Conservation (phyloP, 2,113 vertebrate species). For the Oceanites oceanicus region DNA sequence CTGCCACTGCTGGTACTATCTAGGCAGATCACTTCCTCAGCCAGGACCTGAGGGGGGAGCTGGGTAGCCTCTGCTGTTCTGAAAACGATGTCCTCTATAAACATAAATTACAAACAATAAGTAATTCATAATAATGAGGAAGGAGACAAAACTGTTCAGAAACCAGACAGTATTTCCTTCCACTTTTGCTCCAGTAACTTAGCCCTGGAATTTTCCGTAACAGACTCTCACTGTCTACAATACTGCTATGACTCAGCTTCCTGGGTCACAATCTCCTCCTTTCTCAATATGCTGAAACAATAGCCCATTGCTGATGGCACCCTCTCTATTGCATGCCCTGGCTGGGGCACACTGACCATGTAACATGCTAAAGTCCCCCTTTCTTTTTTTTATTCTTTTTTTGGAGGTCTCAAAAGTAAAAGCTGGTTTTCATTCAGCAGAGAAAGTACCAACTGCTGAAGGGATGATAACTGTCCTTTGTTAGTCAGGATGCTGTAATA, state of each 20-base stretch:
- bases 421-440: neutral
- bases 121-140: conserved; percentile 45
- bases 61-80: conserved; percentile 85
- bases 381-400: neutral
- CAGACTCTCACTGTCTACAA: conserved; percentile 54
- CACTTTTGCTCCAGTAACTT: conserved; percentile 35
- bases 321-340: neutral
- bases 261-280: conserved; percentile 23
- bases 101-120: conserved; percentile 47
- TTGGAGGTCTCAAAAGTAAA: neutral
- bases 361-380: neutral
- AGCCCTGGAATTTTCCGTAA: conserved; percentile 61
- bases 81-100: conserved; percentile 80
- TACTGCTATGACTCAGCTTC: conserved; percentile 50
- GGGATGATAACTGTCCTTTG: neutral
- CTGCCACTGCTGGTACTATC: conserved; percentile 89
- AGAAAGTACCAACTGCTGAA: conserved; percentile 11
- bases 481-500: neutral
- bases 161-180: conserved; percentile 43
- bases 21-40: conserved; percentile 94
- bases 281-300: conserved; percentile 24
- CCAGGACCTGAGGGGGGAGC: conserved; percentile 78
- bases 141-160: conserved; percentile 39
- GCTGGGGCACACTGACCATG: neutral
- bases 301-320: conserved; percentile 4